Conservation (phyloP, 2,888 invertebrate genomes). For the Eubasilissa splendida region DNA sequence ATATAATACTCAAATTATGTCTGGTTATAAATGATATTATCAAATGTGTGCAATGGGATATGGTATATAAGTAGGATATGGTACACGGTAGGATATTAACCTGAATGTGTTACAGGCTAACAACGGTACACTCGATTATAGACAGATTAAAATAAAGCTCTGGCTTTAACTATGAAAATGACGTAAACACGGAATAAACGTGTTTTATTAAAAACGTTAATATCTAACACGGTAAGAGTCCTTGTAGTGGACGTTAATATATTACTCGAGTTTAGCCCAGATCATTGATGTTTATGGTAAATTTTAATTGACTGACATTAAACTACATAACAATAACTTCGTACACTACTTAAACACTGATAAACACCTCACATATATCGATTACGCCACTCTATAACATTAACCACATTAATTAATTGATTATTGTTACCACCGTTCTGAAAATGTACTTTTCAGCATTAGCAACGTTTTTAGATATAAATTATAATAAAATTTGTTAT, state of each 20-base stretch:
- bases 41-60: conserved; percentile 11
- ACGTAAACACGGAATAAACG: conserved; percentile 21
- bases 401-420: conserved; percentile 6
- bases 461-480: neutral
- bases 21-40: neutral
- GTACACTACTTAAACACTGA: neutral
- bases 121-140: too few species aligned
- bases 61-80: neutral
- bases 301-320: conserved; percentile 13
- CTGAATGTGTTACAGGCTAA: conserved; percentile 1
- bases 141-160: conserved; percentile 15
- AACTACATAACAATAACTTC: conserved; percentile 14
- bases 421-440: neutral
- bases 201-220: conserved; percentile 22
- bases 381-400: neutral
- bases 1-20: too few species aligned
- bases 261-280: conserved; percentile 1
- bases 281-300: conserved; percentile 26
- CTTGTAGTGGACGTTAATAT: conserved; percentile 26
- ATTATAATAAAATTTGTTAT: conserved; percentile 24
- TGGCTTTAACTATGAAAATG: conserved; percentile 15
- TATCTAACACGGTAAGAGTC: conserved; percentile 9
- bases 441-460: neutral
- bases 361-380: conserved; percentile 27
- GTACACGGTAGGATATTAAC: conserved; percentile 24